These are phyloP conservation scores for Spodoptera litura DNA, from an alignment of 1,140 invertebrate genomes.

Conservation along the genomic window DNA sequence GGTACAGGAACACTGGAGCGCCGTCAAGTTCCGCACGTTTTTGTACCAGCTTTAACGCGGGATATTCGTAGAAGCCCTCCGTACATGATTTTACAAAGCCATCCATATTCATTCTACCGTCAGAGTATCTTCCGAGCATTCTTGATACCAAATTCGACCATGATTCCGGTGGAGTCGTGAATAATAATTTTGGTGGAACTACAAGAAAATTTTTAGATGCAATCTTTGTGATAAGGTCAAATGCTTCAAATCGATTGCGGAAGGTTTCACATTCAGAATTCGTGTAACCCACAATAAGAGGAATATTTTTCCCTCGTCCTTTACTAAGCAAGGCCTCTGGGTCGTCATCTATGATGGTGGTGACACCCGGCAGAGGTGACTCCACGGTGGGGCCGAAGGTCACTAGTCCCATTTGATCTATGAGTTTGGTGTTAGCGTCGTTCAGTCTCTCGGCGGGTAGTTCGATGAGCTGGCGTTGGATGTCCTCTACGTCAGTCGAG, in stretches of 20 bases:
- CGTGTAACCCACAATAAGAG: constrained; percentile 73
- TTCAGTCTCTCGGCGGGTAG: constrained; percentile 67
- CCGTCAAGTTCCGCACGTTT: constrained; percentile 52
- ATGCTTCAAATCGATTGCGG: constrained; percentile 62
- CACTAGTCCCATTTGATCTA: constrained; percentile 64
- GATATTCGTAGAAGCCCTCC: constrained; percentile 69
- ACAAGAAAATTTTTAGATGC: constrained; percentile 57
- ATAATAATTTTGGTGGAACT: constrained; percentile 46
- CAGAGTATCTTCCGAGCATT: constrained; percentile 64
- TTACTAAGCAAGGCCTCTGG: constrained; percentile 64
- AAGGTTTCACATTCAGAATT: constrained; percentile 71
- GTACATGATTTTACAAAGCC: constrained; percentile 64
- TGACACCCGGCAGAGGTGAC: constrained; percentile 61
- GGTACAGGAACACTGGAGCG: constrained; percentile 68
- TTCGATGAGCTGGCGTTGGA: constrained; percentile 63
- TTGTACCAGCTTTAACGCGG: constrained; percentile 67
- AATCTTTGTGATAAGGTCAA: constrained; percentile 65
- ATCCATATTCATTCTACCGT: constrained; percentile 60
- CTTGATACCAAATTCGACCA: constrained; percentile 53
- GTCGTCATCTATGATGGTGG: constrained; percentile 69
- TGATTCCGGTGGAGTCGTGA: constrained; percentile 42
- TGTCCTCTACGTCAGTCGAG: constrained; percentile 61
- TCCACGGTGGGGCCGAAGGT: constrained; percentile 74
- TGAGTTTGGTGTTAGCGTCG: constrained; percentile 60
- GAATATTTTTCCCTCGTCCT: constrained; percentile 67